Percentiles rank a stretch among this genome's conserved stretches.
Evolutionary conservation across 2,113 vertebrate species (phyloP).

Genomic region (Dasyornis broadbenti): DNA sequence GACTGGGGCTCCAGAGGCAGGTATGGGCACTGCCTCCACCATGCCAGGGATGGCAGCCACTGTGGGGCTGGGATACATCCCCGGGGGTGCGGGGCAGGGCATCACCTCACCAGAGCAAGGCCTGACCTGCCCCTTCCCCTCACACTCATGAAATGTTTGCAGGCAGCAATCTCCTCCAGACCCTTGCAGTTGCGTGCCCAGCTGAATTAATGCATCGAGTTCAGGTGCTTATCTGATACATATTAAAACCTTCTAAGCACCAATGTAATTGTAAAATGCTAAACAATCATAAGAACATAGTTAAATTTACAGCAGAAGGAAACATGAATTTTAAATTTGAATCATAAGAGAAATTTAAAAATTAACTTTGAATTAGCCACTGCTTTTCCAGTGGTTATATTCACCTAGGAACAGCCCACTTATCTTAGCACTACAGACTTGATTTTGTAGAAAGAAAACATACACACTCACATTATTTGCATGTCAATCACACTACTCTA

Average conservation of each 20-base stretch:
- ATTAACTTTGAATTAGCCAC: neutral
- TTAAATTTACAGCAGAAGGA: neutral
- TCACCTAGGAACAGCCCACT: neutral
- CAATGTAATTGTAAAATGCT: neutral
- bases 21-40: neutral
- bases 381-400: neutral
- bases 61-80: too few relatives aligned
- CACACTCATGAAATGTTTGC: accelerated
- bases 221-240: neutral
- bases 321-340: neutral
- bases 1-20: neutral
- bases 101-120: neutral
- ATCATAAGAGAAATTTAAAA: neutral
- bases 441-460: neutral
- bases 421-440: neutral
- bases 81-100: too few relatives aligned
- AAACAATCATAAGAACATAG: neutral
- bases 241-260: neutral
- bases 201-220: neutral
- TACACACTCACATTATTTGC: neutral
- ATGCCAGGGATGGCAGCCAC: neutral
- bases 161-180: neutral
- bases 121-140: neutral
- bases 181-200: neutral
- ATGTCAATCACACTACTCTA: neutral